Evolutionary conservation across 2,888 invertebrate species (phyloP).

Genomic region (Chrysodeixis includens): DNA sequence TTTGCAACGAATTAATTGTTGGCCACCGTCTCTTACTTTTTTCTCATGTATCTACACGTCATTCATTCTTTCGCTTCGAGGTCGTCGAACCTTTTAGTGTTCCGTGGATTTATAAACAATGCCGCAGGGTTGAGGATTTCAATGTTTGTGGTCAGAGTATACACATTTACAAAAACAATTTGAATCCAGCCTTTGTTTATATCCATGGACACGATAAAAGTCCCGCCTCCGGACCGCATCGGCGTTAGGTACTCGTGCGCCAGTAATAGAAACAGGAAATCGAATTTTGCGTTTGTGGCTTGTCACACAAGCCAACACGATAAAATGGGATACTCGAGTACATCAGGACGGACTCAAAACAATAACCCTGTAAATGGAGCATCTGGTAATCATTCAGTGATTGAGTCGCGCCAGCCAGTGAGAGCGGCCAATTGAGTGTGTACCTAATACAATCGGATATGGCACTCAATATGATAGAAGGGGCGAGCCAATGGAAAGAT

Average conservation of each 20-base stretch:
- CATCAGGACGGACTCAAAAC: constrained; percentile 74
- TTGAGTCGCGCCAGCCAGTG: constrained; percentile 67
- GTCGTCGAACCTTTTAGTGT: constrained; percentile 76
- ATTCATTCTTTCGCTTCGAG: constrained; percentile 70
- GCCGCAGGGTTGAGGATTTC: constrained; percentile 66
- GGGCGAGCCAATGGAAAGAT: constrained; percentile 61
- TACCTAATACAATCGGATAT: constrained; percentile 75
- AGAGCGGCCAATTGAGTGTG: constrained; percentile 74
- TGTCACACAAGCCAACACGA: constrained; percentile 64
- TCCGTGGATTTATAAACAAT: constrained; percentile 77
- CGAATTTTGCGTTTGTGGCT: constrained; percentile 68
- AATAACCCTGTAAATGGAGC: constrained; percentile 78
- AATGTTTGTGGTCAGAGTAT: constrained; percentile 69
- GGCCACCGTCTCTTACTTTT: constrained; percentile 65
- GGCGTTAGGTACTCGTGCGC: constrained; percentile 31
- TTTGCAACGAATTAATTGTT: constrained; percentile 70
- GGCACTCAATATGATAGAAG: constrained; percentile 69
- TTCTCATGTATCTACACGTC: constrained; percentile 62
- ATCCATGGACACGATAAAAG: constrained; percentile 54
- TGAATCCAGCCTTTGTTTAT: constrained; percentile 45
- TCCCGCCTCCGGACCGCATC: constrained; percentile 44
- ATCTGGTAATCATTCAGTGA: constrained; percentile 71
- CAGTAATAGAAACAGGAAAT: constrained; percentile 75
- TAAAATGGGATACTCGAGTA: constrained; percentile 67
- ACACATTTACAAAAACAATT: constrained; percentile 66